These are phyloP conservation scores for Arizona elegans DNA, from an alignment of 2,113 vertebrate species.

Conservation along the genomic window DNA sequence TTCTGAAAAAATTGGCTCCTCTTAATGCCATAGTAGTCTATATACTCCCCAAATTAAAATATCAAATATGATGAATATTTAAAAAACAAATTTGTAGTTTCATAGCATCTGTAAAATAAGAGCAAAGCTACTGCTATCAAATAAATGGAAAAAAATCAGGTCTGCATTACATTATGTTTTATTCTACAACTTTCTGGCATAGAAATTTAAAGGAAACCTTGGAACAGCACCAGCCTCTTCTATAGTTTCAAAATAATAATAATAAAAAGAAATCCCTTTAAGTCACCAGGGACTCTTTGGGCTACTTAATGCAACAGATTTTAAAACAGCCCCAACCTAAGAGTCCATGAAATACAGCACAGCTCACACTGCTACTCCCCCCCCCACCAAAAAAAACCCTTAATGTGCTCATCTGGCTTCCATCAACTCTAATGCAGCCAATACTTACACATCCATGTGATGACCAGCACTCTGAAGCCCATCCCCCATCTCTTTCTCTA, in stretches of 20 bases:
- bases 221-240: slow-evolving; percentile 57
- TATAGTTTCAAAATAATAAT: slow-evolving; percentile 68
- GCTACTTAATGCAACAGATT: slow-evolving; percentile 65
- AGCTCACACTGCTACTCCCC: slow-evolving; percentile 22
- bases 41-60: background rate
- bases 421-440: slow-evolving; percentile 66
- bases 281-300: slow-evolving; percentile 58
- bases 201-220: slow-evolving; percentile 57
- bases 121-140: slow-evolving; percentile 43
- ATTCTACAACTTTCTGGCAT: slow-evolving; percentile 61
- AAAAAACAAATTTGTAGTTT: slow-evolving; percentile 36
- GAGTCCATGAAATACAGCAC: slow-evolving; percentile 42
- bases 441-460: slow-evolving; percentile 94
- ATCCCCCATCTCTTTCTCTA: slow-evolving; percentile 95
- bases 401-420: slow-evolving; percentile 59
- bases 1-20: background rate
- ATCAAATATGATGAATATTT: background rate
- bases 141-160: slow-evolving; percentile 60
- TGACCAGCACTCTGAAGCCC: slow-evolving; percentile 94
- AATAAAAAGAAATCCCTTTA: slow-evolving; percentile 58
- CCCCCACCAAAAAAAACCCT: background rate
- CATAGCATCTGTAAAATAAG: slow-evolving; percentile 33
- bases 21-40: background rate
- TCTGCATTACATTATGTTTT: slow-evolving; percentile 54
- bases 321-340: slow-evolving; percentile 48